These are phyloP conservation scores for Lepilemur septentrionalis DNA, from an alignment of 2,797 vertebrate species.

Conservation along the genomic window DNA sequence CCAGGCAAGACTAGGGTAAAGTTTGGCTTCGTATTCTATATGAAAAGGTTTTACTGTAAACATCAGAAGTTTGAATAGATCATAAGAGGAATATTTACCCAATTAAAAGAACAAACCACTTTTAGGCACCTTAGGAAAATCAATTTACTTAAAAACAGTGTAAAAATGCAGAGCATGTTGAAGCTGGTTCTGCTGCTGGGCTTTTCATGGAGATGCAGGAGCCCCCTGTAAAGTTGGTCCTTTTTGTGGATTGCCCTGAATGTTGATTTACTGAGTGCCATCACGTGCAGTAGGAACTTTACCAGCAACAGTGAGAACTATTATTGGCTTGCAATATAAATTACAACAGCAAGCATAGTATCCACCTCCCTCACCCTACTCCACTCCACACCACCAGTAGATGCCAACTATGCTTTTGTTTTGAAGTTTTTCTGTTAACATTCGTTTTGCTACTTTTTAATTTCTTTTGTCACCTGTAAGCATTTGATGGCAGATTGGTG, in stretches of 20 bases:
- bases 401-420: neutral
- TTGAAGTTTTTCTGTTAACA: neutral
- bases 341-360: neutral
- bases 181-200: neutral
- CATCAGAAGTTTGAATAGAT: slow-evolving; percentile 40
- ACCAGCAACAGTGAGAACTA: neutral
- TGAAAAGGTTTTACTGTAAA: slow-evolving; percentile 48
- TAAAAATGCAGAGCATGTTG: neutral
- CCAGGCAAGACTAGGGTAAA: slow-evolving; percentile 12
- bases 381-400: neutral
- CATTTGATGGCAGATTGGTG: neutral
- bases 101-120: slow-evolving; percentile 50
- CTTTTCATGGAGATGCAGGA: neutral
- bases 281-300: neutral
- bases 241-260: neutral
- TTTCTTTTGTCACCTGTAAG: slow-evolving; percentile 36
- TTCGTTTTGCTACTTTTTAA: neutral
- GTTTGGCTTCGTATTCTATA: slow-evolving; percentile 25
- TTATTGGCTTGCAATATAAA: neutral
- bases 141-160: neutral
- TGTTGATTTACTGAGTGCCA: neutral
- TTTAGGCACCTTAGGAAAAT: slow-evolving; percentile 36
- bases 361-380: neutral
- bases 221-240: neutral
- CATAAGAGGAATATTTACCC: slow-evolving; percentile 41